Percentiles rank a stretch among this genome's conserved stretches.
phyloP scores from a whole-genome alignment of 2,888 invertebrate species.

The Anaspis maculata region DNA sequence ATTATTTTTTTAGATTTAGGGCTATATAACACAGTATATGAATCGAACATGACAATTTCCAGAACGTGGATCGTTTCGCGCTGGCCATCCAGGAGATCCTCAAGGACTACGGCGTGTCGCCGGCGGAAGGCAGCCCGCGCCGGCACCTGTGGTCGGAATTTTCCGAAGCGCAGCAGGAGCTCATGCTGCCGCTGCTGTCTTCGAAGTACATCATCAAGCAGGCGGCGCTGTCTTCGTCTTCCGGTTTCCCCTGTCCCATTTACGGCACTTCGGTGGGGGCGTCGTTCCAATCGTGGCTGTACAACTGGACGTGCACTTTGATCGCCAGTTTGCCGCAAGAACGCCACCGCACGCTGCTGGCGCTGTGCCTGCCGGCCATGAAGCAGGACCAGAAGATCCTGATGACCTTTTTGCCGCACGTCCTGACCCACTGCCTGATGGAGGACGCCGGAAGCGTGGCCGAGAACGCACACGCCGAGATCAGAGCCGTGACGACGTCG shows the following conservation, averaged over 20 bases:
- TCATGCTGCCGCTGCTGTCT: conserved; percentile 66
- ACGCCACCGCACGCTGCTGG: conserved; percentile 53
- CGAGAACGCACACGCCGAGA: conserved; percentile 48
- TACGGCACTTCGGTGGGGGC: conserved; percentile 58
- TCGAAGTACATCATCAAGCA: conserved; percentile 50
- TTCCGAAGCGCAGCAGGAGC: conserved; percentile 62
- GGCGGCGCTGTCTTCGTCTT: conserved; percentile 35
- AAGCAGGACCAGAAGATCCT: conserved; percentile 63
- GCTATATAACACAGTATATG: too few relatives aligned
- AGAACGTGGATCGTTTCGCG: conserved; percentile 72
- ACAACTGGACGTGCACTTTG: conserved; percentile 66
- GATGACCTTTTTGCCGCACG: conserved; percentile 67
- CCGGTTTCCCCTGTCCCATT: conserved; percentile 40
- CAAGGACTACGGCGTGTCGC: conserved; percentile 61
- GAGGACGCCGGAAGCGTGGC: conserved; percentile 42
- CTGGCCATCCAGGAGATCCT: conserved; percentile 74
- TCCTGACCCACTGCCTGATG: conserved; percentile 57
- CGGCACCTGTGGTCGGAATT: conserved; percentile 65
- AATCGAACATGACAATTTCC: too few relatives aligned
- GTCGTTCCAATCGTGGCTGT: conserved; percentile 67
- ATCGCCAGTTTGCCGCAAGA: conserved; percentile 54
- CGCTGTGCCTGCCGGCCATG: conserved; percentile 67
- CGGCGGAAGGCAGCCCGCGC: conserved; percentile 45
- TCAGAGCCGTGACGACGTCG: conserved; percentile 46
- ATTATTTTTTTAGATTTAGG: too few relatives aligned